A percentile compares a stretch with the other conserved stretches of the same genome.
phyloP scores from a whole-genome alignment of 2,113 vertebrate genomes.

The Ammodytes dubius region DNA sequence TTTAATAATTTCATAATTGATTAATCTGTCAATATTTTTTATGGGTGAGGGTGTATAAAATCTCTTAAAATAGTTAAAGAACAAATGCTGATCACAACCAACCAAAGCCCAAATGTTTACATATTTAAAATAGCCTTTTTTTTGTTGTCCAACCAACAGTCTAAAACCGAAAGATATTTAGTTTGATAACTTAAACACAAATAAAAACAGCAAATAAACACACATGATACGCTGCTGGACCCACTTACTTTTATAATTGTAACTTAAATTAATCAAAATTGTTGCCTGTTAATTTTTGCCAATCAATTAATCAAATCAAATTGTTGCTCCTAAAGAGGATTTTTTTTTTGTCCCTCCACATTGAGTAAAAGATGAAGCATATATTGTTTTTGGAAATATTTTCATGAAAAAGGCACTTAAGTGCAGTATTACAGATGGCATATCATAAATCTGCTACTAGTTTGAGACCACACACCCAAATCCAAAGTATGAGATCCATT shows the following conservation, averaged over 20 bases:
- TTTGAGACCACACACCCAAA: constrained; percentile 5
- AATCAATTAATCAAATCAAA: background rate
- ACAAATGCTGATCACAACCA: background rate
- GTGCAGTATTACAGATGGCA: background rate
- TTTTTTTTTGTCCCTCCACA: background rate
- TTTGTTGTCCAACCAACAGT: background rate
- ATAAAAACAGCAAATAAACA: background rate
- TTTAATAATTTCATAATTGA: background rate
- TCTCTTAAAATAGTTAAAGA: background rate
- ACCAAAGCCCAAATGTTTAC: background rate
- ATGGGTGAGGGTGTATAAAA: too few relatives aligned
- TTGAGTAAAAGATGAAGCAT: background rate
- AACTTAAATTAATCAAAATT: background rate
- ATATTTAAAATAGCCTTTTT: background rate
- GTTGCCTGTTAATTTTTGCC: background rate
- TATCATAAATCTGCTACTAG: background rate
- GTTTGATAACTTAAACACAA: background rate
- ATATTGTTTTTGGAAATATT: background rate
- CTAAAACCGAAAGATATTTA: background rate
- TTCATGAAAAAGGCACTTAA: background rate
- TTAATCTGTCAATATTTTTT: background rate
- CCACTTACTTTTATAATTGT: background rate
- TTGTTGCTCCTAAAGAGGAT: background rate
- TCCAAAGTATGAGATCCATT: background rate
- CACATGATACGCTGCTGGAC: background rate